phyloP scores from a whole-genome alignment of 1,140 invertebrate genomes.

The Neuroterus valhalla region DNA sequence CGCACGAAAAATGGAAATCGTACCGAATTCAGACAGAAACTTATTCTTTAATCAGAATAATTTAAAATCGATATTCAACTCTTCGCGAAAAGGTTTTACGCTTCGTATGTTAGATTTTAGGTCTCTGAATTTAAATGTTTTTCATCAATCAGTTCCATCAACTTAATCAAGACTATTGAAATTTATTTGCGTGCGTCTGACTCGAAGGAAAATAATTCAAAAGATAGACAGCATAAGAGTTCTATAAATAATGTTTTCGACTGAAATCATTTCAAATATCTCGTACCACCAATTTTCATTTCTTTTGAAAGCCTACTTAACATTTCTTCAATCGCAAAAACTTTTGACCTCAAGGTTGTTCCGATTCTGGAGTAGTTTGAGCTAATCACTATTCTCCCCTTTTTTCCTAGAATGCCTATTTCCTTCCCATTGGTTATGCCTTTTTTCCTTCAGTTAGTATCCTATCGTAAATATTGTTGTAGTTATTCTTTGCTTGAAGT shows the following conservation, averaged over 20 bases:
- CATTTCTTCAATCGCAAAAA: not conserved
- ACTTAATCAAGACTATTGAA: too few relatives aligned
- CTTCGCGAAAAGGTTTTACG: not conserved
- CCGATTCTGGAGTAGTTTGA: not conserved
- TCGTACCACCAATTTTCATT: too few relatives aligned
- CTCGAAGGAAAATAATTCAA: too few relatives aligned
- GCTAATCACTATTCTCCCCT: not conserved
- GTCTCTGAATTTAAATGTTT: not conserved
- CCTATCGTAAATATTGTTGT: not conserved
- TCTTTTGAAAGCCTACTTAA: too few relatives aligned
- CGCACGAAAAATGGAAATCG: conserved; percentile 21
- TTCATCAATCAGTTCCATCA: too few relatives aligned
- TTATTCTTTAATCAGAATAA: conserved; percentile 5
- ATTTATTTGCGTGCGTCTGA: too few relatives aligned
- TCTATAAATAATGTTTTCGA: too few relatives aligned
- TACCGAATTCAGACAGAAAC: not conserved
- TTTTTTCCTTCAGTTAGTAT: not conserved
- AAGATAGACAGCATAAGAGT: too few relatives aligned
- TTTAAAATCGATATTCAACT: conserved; percentile 2
- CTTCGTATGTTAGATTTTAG: not conserved
- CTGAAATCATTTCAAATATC: too few relatives aligned
- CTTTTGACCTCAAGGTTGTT: not conserved
- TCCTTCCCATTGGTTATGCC: conserved; percentile 1
- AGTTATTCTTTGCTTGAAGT: not conserved
- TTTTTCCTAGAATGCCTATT: conserved; percentile 7